phyloP scores from a whole-genome alignment of 2,888 invertebrate species.

The Cantharis rustica region DNA sequence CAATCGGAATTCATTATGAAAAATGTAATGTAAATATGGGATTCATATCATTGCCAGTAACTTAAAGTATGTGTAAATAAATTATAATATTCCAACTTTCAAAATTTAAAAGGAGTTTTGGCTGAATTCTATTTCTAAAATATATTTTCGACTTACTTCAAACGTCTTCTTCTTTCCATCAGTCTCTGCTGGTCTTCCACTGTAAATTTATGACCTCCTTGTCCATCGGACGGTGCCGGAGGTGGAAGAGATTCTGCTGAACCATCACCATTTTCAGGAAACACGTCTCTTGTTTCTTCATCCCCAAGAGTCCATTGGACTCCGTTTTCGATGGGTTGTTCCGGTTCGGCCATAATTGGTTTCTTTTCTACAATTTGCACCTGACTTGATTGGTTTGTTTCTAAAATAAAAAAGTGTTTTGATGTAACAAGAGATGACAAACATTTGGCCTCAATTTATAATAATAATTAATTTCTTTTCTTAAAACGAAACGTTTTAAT shows the following conservation, averaged over 20 bases:
- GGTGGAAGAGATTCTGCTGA: conserved; percentile 45
- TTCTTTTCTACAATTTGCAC: not conserved
- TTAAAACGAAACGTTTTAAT: not conserved
- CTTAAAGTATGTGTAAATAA: no score
- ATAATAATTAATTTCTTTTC: not conserved
- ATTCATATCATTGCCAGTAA: not conserved
- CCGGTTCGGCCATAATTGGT: conserved; percentile 55
- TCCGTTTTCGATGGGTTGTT: conserved; percentile 42
- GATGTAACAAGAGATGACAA: not conserved
- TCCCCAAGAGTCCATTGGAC: conserved; percentile 48
- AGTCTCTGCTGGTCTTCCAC: conserved; percentile 44
- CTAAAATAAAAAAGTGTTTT: not conserved
- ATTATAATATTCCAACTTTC: no score
- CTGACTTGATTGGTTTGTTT: conserved; percentile 3
- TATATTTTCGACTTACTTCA: conserved; percentile 48
- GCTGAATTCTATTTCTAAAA: no score
- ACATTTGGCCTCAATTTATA: not conserved
- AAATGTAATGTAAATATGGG: not conserved
- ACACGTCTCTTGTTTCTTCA: conserved; percentile 55
- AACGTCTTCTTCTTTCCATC: conserved; percentile 47
- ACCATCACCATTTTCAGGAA: conserved; percentile 56
- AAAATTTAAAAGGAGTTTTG: no score
- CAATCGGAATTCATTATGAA: not conserved
- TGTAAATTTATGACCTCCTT: conserved; percentile 45
- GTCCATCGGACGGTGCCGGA: conserved; percentile 55